Evolutionary conservation across 2,113 vertebrate species (phyloP).

Genomic region (Hypocryptadius cinnamomeus): DNA sequence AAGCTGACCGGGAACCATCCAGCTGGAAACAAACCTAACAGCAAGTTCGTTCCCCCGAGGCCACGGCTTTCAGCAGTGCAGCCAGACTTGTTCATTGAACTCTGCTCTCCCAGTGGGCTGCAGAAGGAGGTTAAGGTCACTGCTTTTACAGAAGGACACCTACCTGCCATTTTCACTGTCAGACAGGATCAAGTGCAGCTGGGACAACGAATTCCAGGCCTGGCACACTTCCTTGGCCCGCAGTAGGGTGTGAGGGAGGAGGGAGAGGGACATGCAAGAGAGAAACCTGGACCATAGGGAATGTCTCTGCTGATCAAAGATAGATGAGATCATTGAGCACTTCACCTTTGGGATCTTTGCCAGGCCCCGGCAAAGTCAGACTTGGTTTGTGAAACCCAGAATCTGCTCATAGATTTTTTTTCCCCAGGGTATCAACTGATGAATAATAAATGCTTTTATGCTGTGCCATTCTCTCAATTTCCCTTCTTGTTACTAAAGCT

Average conservation of each 20-base stretch:
- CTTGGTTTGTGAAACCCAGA: not conserved
- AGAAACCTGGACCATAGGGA: not conserved
- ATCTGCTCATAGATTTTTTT: not conserved
- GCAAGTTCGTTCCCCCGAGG: not conserved
- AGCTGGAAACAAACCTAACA: slow-evolving; percentile 32
- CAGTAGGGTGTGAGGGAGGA: not conserved
- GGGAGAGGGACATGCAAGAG: fast-evolving
- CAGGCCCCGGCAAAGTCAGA: not conserved
- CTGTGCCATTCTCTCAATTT: not conserved
- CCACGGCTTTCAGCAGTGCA: not conserved
- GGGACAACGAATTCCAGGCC: not conserved
- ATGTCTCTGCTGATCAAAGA: not conserved
- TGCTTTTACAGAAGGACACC: not conserved
- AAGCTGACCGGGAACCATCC: not conserved
- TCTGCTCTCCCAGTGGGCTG: not conserved
- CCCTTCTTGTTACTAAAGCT: not conserved
- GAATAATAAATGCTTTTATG: not conserved
- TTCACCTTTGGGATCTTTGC: not conserved
- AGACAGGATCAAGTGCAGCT: not conserved
- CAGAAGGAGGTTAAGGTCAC: slow-evolving; percentile 31
- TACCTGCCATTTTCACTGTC: not conserved
- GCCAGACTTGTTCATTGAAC: not conserved
- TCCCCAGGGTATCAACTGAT: not conserved
- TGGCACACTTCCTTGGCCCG: not conserved
- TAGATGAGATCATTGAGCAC: not conserved